Conservation (phyloP, 2,113 vertebrate species). For the Spermophilus dauricus region DNA sequence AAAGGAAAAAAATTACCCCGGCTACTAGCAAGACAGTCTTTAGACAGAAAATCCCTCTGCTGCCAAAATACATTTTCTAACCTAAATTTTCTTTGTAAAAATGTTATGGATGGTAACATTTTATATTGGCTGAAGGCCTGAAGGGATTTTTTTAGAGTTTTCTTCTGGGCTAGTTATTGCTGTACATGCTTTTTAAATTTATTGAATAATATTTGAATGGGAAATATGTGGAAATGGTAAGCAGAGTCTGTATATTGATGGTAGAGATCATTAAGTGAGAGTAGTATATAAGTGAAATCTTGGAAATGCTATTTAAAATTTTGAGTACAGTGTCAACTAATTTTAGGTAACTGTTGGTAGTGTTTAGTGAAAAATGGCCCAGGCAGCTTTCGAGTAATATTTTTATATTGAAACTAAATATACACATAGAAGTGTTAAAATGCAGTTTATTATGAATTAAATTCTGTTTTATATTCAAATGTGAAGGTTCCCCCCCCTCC, state of each 20-base stretch:
- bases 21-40: slow-evolving; percentile 79
- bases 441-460: slow-evolving; percentile 48
- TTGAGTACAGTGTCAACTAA: neutral
- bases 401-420: slow-evolving; percentile 46
- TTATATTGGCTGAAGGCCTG: neutral
- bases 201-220: slow-evolving; percentile 61
- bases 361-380: slow-evolving; percentile 20
- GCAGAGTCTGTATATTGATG: slow-evolving; percentile 27
- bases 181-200: slow-evolving; percentile 64
- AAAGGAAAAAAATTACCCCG: slow-evolving; percentile 64
- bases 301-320: slow-evolving; percentile 61
- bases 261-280: slow-evolving; percentile 11
- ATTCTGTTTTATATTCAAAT: slow-evolving; percentile 31
- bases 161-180: slow-evolving; percentile 42
- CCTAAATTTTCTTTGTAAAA: slow-evolving; percentile 73
- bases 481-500: neutral
- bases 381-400: slow-evolving; percentile 29
- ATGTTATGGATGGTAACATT: slow-evolving; percentile 30
- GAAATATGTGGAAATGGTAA: slow-evolving; percentile 46
- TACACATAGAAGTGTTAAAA: neutral
- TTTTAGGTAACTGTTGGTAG: slow-evolving; percentile 8
- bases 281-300: neutral
- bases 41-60: slow-evolving; percentile 74
- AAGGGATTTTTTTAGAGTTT: slow-evolving; percentile 47
- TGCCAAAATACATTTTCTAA: slow-evolving; percentile 83